These are phyloP conservation scores for Corythaeola cristata DNA, from an alignment of 2,113 vertebrate genomes.

Conservation along the genomic window DNA sequence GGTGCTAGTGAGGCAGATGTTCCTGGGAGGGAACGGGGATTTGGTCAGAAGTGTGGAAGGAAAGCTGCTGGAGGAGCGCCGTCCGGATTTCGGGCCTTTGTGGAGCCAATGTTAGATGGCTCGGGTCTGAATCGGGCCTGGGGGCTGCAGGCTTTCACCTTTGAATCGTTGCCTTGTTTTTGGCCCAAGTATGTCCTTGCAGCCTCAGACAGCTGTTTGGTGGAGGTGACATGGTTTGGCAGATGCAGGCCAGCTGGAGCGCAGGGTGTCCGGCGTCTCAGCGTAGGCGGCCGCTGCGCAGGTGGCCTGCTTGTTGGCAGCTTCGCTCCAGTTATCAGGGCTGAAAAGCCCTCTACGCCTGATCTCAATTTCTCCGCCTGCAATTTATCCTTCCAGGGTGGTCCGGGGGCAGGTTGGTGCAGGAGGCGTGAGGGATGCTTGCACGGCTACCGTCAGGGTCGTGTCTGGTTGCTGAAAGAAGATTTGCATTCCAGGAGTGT, in stretches of 20 bases:
- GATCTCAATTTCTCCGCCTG: background rate
- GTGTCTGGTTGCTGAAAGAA: background rate
- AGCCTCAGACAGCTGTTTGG: background rate
- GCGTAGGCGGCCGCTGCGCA: background rate
- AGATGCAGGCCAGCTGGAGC: background rate
- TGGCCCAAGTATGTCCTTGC: fast-evolving
- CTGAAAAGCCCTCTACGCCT: background rate
- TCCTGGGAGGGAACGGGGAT: background rate
- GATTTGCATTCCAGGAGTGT: constrained; percentile 41
- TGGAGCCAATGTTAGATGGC: background rate
- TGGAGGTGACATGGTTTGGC: background rate
- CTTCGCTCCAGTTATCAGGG: background rate
- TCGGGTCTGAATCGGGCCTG: fast-evolving
- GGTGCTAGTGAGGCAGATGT: fast-evolving
- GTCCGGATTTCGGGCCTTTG: background rate
- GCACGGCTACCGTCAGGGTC: background rate
- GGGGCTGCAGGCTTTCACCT: background rate
- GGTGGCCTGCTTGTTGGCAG: background rate
- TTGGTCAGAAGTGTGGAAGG: background rate
- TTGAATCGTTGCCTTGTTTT: fast-evolving
- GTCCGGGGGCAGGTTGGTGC: constrained; percentile 32
- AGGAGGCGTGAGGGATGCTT: constrained; percentile 1
- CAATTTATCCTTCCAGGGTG: background rate
- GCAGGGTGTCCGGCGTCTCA: background rate
- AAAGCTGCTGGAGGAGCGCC: fast-evolving